Evolutionary conservation across 1,140 invertebrate species (phyloP).

Genomic region (Hesperophylax magnus): DNA sequence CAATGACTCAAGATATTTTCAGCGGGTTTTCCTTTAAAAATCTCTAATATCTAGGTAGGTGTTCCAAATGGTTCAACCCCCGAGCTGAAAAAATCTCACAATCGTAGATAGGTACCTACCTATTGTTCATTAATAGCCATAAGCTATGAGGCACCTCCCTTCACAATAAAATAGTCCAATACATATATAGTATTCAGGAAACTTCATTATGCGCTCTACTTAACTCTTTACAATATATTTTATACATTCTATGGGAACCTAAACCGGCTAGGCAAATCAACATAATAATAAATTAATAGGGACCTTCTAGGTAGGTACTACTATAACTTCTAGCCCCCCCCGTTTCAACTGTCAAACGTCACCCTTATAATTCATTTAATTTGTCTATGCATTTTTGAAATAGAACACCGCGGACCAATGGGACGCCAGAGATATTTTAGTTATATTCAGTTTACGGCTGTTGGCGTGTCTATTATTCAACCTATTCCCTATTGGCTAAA

Average conservation of each 20-base stretch:
- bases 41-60: too few relatives aligned
- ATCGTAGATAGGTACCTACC: background rate
- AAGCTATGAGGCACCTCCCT: background rate
- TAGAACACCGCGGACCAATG: constrained; percentile 1
- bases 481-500: constrained; percentile 17
- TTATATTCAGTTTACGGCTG: background rate
- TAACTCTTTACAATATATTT: background rate
- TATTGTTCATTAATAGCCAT: background rate
- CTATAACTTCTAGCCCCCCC: background rate
- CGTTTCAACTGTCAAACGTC: background rate
- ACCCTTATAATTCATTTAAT: constrained; percentile 13
- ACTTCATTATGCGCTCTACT: background rate
- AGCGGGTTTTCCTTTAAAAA: too few relatives aligned
- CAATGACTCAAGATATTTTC: too few relatives aligned
- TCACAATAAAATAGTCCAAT: background rate
- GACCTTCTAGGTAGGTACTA: background rate
- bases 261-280: background rate
- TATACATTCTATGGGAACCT: background rate
- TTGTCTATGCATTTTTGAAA: constrained; percentile 14
- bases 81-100: background rate
- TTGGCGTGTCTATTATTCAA: constrained; percentile 1
- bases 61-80: too few relatives aligned
- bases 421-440: background rate
- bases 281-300: background rate
- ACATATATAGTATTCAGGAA: background rate